Evolutionary conservation across 2,888 invertebrate genomes (phyloP).

Genomic region (Sminthurides aquaticus): DNA sequence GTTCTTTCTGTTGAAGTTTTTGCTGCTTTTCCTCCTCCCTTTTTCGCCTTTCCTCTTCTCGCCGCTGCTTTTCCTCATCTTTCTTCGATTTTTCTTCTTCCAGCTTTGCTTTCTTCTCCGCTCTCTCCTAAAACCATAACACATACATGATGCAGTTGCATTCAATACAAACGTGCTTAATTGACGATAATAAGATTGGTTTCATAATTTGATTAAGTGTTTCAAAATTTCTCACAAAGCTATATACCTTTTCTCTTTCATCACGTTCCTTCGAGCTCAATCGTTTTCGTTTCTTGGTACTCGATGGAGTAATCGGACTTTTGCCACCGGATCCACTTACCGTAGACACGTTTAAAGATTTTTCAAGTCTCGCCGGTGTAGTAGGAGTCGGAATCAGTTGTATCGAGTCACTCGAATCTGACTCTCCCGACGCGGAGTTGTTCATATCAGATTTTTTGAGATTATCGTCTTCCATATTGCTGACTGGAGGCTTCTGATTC

Average conservation of each 20-base stretch:
- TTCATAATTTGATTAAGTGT: too few species aligned
- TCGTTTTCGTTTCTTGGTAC: slow-evolving; percentile 34
- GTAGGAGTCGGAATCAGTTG: slow-evolving; percentile 20
- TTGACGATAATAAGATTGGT: too few species aligned
- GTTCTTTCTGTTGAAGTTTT: slow-evolving; percentile 15
- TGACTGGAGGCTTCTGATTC: too few species aligned
- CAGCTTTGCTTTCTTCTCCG: slow-evolving; percentile 33
- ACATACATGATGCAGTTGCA: background rate
- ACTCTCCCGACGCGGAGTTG: background rate
- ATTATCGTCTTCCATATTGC: background rate
- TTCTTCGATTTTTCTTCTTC: slow-evolving; percentile 30
- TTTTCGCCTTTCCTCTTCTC: slow-evolving; percentile 13
- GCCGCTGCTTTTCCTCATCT: slow-evolving; percentile 17
- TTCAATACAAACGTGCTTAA: too few species aligned
- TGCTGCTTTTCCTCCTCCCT: slow-evolving; percentile 19
- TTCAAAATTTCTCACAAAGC: too few species aligned
- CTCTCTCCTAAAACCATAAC: slow-evolving; percentile 28
- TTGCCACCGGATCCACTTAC: background rate
- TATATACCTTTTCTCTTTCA: slow-evolving; percentile 33
- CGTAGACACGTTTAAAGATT: background rate
- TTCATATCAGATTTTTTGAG: background rate
- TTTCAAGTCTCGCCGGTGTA: background rate
- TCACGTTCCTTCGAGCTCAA: slow-evolving; percentile 33
- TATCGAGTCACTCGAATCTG: slow-evolving; percentile 4
- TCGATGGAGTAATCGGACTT: slow-evolving; percentile 14